Percentiles rank a stretch among this genome's conserved stretches.
Conservation (phyloP, 2,113 vertebrate genomes). For the Takifugu flavidus region DNA sequence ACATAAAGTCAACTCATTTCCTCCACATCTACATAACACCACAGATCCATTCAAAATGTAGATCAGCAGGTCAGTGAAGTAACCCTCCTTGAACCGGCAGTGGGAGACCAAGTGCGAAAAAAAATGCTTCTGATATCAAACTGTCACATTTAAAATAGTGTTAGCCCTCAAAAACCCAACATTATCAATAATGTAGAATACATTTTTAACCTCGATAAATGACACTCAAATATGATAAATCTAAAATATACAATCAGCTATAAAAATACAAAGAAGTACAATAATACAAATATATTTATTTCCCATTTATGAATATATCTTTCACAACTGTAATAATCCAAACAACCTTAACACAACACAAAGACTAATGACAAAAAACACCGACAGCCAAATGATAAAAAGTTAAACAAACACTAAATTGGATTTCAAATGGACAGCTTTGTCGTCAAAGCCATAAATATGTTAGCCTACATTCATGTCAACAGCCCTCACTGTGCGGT, state of each 20-base stretch:
- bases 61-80: constrained; percentile 46
- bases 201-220: constrained; percentile 66
- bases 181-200: constrained; percentile 67
- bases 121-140: constrained; percentile 64
- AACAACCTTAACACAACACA: constrained; percentile 76
- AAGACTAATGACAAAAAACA: constrained; percentile 73
- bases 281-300: constrained; percentile 85
- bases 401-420: constrained; percentile 64
- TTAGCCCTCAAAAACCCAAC: constrained; percentile 70
- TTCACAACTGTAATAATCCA: constrained; percentile 75
- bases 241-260: constrained; percentile 76
- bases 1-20: constrained; percentile 62
- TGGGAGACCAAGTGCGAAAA: constrained; percentile 60
- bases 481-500: constrained; percentile 46
- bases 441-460: constrained; percentile 65
- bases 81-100: constrained; percentile 50
- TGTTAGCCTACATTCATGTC: constrained; percentile 73
- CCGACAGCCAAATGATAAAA: constrained; percentile 72
- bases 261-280: constrained; percentile 84
- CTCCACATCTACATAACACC: constrained; percentile 49
- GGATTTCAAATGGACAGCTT: constrained; percentile 71
- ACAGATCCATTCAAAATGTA: constrained; percentile 45
- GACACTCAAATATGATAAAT: constrained; percentile 66
- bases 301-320: constrained; percentile 76
- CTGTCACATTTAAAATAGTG: constrained; percentile 71